Evolutionary conservation across 1,140 invertebrate genomes (phyloP).

Genomic region (Drosophila bocki): DNA sequence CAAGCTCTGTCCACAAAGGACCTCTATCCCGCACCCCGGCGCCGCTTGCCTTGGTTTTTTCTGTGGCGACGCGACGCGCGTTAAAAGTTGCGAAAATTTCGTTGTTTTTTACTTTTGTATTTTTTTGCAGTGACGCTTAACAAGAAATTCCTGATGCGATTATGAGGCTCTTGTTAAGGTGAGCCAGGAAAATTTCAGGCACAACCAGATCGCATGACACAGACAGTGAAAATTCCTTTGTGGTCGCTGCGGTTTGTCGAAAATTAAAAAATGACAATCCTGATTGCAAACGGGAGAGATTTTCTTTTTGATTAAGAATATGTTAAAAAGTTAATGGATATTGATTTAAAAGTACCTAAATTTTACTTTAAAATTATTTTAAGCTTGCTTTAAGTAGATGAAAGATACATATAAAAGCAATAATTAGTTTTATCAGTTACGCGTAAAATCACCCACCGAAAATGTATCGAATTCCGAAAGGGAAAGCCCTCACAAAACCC

Average conservation of each 20-base stretch:
- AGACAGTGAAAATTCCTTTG: slow-evolving; percentile 58
- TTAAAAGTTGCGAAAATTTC: slow-evolving; percentile 72
- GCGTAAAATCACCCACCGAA: slow-evolving; percentile 11
- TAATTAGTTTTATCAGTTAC: slow-evolving; percentile 51
- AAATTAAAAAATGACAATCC: slow-evolving; percentile 15
- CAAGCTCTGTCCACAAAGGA: slow-evolving; percentile 70
- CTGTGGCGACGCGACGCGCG: slow-evolving; percentile 53
- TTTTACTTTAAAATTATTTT: neutral
- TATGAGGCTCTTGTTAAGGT: slow-evolving; percentile 79
- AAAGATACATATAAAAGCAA: neutral
- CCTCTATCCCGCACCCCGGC: neutral
- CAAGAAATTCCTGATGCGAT: slow-evolving; percentile 79
- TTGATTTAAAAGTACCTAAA: neutral
- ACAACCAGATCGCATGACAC: slow-evolving; percentile 37
- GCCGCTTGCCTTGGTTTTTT: slow-evolving; percentile 22
- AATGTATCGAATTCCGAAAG: slow-evolving; percentile 43
- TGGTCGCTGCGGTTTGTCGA: slow-evolving; percentile 52
- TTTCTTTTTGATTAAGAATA: slow-evolving; percentile 6
- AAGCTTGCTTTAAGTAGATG: neutral
- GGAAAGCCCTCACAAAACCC: neutral
- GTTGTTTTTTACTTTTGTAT: slow-evolving; percentile 18
- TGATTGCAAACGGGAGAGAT: slow-evolving; percentile 14
- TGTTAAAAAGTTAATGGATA: neutral
- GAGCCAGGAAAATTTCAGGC: slow-evolving; percentile 42
- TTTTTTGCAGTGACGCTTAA: slow-evolving; percentile 54